phyloP scores from a whole-genome alignment of 2,888 invertebrate species.

The Lysandra bellargus region DNA sequence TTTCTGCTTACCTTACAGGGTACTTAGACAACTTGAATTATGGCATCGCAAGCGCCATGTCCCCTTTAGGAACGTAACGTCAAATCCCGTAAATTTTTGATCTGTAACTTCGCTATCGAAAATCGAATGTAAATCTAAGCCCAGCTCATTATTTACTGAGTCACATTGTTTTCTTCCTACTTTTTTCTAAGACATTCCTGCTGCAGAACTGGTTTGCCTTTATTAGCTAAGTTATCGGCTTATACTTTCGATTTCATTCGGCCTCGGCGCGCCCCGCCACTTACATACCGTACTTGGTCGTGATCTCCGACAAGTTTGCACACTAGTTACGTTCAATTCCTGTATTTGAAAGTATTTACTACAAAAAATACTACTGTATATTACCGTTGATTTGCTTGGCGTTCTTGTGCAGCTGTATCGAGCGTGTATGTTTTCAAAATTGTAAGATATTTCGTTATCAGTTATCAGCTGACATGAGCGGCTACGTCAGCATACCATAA shows the following conservation, averaged over 20 bases:
- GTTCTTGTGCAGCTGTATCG: neutral
- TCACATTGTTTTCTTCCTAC: neutral
- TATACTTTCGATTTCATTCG: slow-evolving; percentile 68
- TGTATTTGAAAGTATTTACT: slow-evolving; percentile 26
- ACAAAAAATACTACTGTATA: neutral
- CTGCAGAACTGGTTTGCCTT: slow-evolving; percentile 49
- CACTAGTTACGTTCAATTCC: slow-evolving; percentile 43
- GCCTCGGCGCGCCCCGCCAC: slow-evolving; percentile 54
- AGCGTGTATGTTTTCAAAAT: neutral
- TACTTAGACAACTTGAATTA: too few relatives aligned
- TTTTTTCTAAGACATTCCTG: slow-evolving; percentile 19
- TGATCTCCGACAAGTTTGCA: slow-evolving; percentile 68
- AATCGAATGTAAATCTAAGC: too few relatives aligned
- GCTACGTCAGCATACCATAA: neutral
- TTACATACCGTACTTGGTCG: slow-evolving; percentile 71
- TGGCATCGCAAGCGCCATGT: too few relatives aligned
- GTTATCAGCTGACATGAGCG: neutral
- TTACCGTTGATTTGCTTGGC: neutral
- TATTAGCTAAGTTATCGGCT: slow-evolving; percentile 37
- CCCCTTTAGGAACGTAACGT: too few relatives aligned
- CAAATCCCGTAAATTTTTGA: too few relatives aligned
- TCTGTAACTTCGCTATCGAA: too few relatives aligned
- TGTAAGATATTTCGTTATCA: neutral
- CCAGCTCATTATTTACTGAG: neutral
- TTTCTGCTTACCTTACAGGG: too few relatives aligned